Conservation (phyloP, 1,140 invertebrate species). For the Aricia agestis region DNA sequence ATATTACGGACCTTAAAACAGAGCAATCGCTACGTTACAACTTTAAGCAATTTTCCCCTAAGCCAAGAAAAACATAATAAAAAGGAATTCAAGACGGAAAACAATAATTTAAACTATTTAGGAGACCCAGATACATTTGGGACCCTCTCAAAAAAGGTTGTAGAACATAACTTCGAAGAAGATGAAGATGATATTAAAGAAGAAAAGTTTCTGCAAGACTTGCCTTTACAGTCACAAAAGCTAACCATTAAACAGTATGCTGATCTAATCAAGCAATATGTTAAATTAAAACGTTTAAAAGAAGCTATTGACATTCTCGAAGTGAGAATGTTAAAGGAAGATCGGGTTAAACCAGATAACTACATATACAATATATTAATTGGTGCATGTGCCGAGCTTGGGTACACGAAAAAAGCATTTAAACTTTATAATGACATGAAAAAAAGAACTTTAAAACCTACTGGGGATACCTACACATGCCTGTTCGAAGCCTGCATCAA, state of each 20-base stretch:
- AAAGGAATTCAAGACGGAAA: slow-evolving; percentile 49
- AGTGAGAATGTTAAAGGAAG: slow-evolving; percentile 83
- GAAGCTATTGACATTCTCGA: slow-evolving; percentile 87
- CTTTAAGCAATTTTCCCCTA: background rate
- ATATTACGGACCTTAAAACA: slow-evolving; percentile 12
- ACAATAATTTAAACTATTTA: slow-evolving; percentile 48
- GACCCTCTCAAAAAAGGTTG: slow-evolving; percentile 35
- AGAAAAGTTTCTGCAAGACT: slow-evolving; percentile 71
- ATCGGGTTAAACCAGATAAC: slow-evolving; percentile 84
- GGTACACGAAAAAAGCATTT: slow-evolving; percentile 91
- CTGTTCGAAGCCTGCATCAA: slow-evolving; percentile 93
- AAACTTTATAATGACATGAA: slow-evolving; percentile 89
- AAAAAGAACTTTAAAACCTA: slow-evolving; percentile 80
- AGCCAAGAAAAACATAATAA: slow-evolving; percentile 8
- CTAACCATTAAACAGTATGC: slow-evolving; percentile 80
- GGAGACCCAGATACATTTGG: slow-evolving; percentile 77
- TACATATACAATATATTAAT: slow-evolving; percentile 91
- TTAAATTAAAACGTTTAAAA: slow-evolving; percentile 79
- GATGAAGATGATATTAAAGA: slow-evolving; percentile 77
- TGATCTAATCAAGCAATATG: slow-evolving; percentile 81
- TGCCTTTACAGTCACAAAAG: slow-evolving; percentile 65
- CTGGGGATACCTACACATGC: slow-evolving; percentile 85
- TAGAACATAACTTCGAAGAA: slow-evolving; percentile 44
- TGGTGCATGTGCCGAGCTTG: slow-evolving; percentile 85
- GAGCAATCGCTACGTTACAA: background rate